Evolutionary conservation across 2,797 vertebrate genomes (phyloP), one percentile per base, ranked within the genome.

Genomic region (Ctenochaetus hawaiiensis): DNA sequence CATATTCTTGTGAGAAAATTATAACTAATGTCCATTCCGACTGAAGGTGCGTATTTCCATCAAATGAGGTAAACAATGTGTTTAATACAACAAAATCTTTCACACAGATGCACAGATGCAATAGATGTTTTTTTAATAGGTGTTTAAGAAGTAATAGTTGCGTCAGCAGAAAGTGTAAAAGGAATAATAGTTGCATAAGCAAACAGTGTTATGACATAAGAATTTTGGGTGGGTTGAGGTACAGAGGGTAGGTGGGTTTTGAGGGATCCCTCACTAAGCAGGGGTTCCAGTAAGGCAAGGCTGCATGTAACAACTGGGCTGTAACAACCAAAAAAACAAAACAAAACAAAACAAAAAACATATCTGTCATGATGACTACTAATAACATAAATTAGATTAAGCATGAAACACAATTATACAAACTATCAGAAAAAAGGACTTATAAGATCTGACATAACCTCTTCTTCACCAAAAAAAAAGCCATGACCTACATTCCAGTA

Each of bases 181-280:
- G 93, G 93, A 94, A 92, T 94, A 95, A 94, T 92, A 94, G 89
- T 94, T 95, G 93, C 91, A 93, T 94, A 93, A 94, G 92, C 94
- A 94, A 94, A 96, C 95, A 96, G 95, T 96, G 95, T 95, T 93
- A 95, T 95, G 95, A 96, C 95, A 93, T 93, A 93, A 82, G 85
- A 92, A 80, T 92, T 87, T 81, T 91, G 88, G 90, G 81, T 83
- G 83, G 67, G 85, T 79, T 23, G 18, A 81, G 68, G 56, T 39
- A 39, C 11, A 4, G 26, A n/a, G 26, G 64, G 34, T 16, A 58
- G 80, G 26, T 59, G n/a, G 78, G 22, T 56, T n/a, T 87, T 78
- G 89, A 91, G 88, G 93, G 92, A 91, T 93, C 95, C 94, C 92
- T 95, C 92, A 93, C 91, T 93, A 94, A 90, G 90, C 94, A 94